Conservation (phyloP, 2,113 vertebrate genomes). For the Megaceryle torquata region DNA sequence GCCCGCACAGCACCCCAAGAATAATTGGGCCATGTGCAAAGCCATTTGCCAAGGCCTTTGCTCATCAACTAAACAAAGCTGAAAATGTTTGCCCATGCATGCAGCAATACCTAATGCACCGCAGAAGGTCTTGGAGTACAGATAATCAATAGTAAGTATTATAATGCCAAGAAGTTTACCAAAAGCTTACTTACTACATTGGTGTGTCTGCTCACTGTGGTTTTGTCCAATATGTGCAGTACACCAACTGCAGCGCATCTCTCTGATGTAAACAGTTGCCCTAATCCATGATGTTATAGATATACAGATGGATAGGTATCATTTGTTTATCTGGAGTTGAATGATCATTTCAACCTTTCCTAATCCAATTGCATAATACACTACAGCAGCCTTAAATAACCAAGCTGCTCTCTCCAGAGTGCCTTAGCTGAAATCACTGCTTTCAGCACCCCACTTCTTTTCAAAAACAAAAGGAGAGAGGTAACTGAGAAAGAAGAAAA, state of each 20-base stretch:
- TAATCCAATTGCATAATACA: slow-evolving; percentile 56
- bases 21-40: neutral
- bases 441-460: neutral
- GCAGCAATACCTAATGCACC: neutral
- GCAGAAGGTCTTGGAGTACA: neutral
- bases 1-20: neutral
- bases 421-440: neutral
- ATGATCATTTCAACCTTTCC: slow-evolving; percentile 37
- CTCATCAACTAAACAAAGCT: neutral
- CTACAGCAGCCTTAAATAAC: slow-evolving; percentile 26
- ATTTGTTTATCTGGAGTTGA: slow-evolving; percentile 15
- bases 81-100: neutral
- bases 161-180: neutral
- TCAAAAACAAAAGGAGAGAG: neutral
- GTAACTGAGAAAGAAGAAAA: neutral
- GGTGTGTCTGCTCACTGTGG: neutral
- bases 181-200: neutral
- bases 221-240: neutral
- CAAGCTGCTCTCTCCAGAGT: neutral
- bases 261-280: neutral
- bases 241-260: neutral
- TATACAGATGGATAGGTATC: no score
- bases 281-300: neutral
- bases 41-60: accelerated
- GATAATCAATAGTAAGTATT: neutral